These are phyloP conservation scores for Micoletzkya japonica DNA, from an alignment of 2,888 invertebrate species.

Conservation along the genomic window DNA sequence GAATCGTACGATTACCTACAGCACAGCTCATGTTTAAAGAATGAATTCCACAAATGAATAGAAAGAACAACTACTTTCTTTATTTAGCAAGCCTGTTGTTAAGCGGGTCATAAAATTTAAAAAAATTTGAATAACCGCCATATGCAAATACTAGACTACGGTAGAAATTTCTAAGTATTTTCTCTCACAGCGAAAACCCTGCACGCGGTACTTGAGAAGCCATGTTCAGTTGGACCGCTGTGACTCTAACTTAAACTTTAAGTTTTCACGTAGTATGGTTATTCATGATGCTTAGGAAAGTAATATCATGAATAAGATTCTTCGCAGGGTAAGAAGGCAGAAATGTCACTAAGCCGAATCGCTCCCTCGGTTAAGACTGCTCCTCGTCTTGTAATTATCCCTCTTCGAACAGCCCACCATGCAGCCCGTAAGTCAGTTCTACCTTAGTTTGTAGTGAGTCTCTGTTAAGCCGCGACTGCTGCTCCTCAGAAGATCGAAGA, in stretches of 20 bases:
- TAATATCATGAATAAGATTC: neutral
- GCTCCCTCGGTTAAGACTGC: constrained; percentile 45
- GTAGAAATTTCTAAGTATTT: too few species aligned
- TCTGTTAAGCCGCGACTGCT: constrained; percentile 31
- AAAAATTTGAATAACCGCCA: too few species aligned
- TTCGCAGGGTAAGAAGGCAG: constrained; percentile 32
- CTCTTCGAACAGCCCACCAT: constrained; percentile 41
- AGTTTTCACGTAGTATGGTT: neutral
- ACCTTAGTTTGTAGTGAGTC: neutral
- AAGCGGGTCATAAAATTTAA: too few species aligned
- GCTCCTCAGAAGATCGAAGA: constrained; percentile 33
- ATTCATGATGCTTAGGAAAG: neutral
- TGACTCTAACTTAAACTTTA: neutral
- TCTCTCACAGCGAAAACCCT: too few species aligned
- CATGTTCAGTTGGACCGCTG: neutral
- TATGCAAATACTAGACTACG: too few species aligned
- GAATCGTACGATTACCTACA: too few species aligned
- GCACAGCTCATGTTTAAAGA: too few species aligned
- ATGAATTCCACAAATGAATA: too few species aligned
- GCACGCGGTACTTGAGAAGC: neutral
- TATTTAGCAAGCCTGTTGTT: too few species aligned
- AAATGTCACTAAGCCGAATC: constrained; percentile 51
- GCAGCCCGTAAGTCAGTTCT: constrained; percentile 25
- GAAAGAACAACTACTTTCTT: too few species aligned
- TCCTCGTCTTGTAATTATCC: constrained; percentile 43